Evolutionary conservation across 2,797 vertebrate species (phyloP), one percentile per base, ranked within the genome.

Genomic region (Schizothorax lantsangensis): DNA sequence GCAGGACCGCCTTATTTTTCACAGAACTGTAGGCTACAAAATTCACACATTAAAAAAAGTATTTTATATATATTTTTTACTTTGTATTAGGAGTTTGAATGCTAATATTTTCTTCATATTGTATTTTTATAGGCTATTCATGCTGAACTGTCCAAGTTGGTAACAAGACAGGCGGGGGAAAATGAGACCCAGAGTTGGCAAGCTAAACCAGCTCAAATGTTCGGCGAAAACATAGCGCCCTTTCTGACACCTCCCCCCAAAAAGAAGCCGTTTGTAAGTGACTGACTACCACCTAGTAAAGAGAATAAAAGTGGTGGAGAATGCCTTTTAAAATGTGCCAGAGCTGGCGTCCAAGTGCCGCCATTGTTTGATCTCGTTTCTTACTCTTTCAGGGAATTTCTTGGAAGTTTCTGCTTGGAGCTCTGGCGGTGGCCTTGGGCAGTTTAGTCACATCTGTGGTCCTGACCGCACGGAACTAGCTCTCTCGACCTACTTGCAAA

Each of bases 131-230:
- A 97, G 97, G 96, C 95, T 0, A 96, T 96, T 85, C 96, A 97
- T 1, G 87, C 92, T 0, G 96, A 97, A 90, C 93, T 97, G 72
- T 96, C 97, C 1, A 96, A 96, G 89, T 93, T 97, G 21, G 95
- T 95, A 75, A 95, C 90, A 88, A 95, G 93, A 86, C 95, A 94
- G 83, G 92, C 93, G 6, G 94, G 92, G 49, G 92, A 88, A 64
- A 92, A 89, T 47, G 92, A 95, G 6, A 89, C 87, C 17, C 84
- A 90, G 75, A 93, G 91, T 30, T 91, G 91, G 92, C 93, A 92
- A 69, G 11, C 86, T 11, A 96, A 95, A 91, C 90, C 93, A 33
- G 91, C 92, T 1, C 88, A 93, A 86, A 47, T 94, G 75, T 90
- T 94, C 0, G 92, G 92, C 84, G 94, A 94, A 8, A 94, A 93